phyloP scores from a whole-genome alignment of 1,140 invertebrate genomes.

The Heliconius himera region DNA sequence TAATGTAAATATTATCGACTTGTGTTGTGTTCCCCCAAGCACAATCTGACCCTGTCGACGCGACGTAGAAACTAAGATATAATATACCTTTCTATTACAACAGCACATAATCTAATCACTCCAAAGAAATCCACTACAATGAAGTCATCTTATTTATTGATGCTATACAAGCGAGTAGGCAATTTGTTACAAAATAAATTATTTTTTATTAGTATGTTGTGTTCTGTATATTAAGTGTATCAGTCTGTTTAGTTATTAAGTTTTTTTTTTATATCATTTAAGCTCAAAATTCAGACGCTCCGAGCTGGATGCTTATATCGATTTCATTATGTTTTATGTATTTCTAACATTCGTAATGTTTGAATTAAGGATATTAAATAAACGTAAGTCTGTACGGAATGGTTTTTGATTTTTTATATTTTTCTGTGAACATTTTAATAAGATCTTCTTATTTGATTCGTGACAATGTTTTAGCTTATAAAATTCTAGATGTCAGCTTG shows the following conservation, averaged over 20 bases:
- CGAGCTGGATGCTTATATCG: slow-evolving; percentile 50
- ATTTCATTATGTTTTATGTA: slow-evolving; percentile 52
- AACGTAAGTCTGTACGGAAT: slow-evolving; percentile 61
- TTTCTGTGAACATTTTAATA: background rate
- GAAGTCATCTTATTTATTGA: slow-evolving; percentile 79
- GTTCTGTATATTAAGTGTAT: slow-evolving; percentile 77
- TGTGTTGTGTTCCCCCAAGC: slow-evolving; percentile 15
- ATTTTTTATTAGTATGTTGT: slow-evolving; percentile 71
- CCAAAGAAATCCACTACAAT: slow-evolving; percentile 72
- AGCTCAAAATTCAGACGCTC: slow-evolving; percentile 59
- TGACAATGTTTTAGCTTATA: background rate
- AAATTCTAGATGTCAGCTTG: slow-evolving; percentile 5
- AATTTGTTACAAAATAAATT: slow-evolving; percentile 75
- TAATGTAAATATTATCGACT: slow-evolving; percentile 47
- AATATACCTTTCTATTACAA: slow-evolving; percentile 5
- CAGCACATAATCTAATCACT: slow-evolving; percentile 47
- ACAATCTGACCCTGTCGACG: background rate
- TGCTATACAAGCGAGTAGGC: slow-evolving; percentile 65
- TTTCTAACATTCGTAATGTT: slow-evolving; percentile 58
- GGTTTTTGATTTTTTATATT: slow-evolving; percentile 44
- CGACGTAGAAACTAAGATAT: slow-evolving; percentile 28
- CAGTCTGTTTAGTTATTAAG: slow-evolving; percentile 57
- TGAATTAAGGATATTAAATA: slow-evolving; percentile 73
- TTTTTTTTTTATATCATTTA: slow-evolving; percentile 62
- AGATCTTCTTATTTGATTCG: background rate